Base-by-base conservation (phyloP, 2,888 invertebrate genomes). In the Auanema freiburgensis region DNA sequence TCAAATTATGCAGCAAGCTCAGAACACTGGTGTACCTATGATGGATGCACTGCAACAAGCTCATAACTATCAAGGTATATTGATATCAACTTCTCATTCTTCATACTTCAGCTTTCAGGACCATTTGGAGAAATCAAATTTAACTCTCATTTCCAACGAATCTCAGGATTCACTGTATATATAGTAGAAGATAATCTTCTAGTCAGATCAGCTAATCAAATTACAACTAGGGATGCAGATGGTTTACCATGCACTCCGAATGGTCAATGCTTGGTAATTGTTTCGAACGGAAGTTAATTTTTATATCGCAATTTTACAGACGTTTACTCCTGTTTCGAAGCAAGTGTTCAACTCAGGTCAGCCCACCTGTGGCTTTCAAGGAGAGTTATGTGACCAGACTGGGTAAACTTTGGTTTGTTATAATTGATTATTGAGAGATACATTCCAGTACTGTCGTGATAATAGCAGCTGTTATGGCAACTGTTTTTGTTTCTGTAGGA, bases 341-440 rank as follows among this genome's bases (percentile, higher is more conserved):
- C 44, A 12, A 14, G 53, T 51, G n/a, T 50, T 76, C 3, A 76
- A 79, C 24, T 64, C 65, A 2, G 80, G 77, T 58, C 67, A 72
- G 43, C 80, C 80, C 10, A 55, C 71, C 2, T 80, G 80, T 59
- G 80, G 80, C 8, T 81, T 78, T 65, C 61, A 71, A 57, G 75
- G 76, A 40, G 79, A 81, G 55, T 63, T 76, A 10, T 80, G 80
- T 52, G 80, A 79, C 63, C 77, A 80, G 51, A 69, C 69, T 21
- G 76, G 74, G 70, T 77, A 51, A n/a, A 25, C n/a, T 61, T 50
- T 44, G 52, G 0, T 21, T 51, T 21, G 23, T 53, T 16, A 43
- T 14, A 2, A 62, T 24, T 3, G 3, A 40, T 49, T 14, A 24
- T 21, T 5, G 21, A 42, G 21, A 40, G 25, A 24, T 11, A 18